Base-by-base conservation (phyloP, 2,113 vertebrate species). In the Oryzias woworae region DNA sequence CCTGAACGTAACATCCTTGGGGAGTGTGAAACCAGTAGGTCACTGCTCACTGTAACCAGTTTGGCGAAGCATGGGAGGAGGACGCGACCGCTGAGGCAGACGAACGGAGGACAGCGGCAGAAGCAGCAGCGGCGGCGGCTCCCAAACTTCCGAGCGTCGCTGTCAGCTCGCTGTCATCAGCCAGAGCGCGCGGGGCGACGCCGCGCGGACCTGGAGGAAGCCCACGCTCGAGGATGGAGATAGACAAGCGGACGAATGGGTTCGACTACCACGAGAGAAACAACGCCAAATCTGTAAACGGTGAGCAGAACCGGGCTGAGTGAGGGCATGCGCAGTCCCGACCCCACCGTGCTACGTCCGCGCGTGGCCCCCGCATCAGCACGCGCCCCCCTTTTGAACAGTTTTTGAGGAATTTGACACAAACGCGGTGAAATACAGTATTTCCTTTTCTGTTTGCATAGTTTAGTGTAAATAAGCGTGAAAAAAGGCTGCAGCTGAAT, bases 241-340 rank as follows among this genome's bases (percentile, higher is more conserved):
- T 92, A 72, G 91, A 93, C 71, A 90, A 91, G 65, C 79, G 89
- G 81, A 75, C 81, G 57, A 91, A 78, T 66, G 88, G 89, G 78
- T 92, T 91, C 82, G 87, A 93, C 51, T 92, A 85, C 83, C 72
- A 87, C 62, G 91, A 92, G 75, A 84, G 81, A 67, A 89, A 64
- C 85, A 74, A 79, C 77, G 61, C 73, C 66, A 92, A 91, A 84
- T 75, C 90, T 28, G 85, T 75, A 4, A 82, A 60, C 82, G 89
- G 89, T 92, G 83, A 47, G 91, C 46, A 15, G 18, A 23, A 78
- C 0, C 24, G 24, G 0, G 20, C 17, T 14, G 16, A n/a, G n/a
- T 7, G 45, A 14, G 15, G 45, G 45, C 5, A 5, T 7, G n/a
- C 15, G 15, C 17, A 47, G 4, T n/a, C 45, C 15, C 15, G 17